phyloP scores from a whole-genome alignment of 2,113 vertebrate species.

The Sclerurus mexicanus region DNA sequence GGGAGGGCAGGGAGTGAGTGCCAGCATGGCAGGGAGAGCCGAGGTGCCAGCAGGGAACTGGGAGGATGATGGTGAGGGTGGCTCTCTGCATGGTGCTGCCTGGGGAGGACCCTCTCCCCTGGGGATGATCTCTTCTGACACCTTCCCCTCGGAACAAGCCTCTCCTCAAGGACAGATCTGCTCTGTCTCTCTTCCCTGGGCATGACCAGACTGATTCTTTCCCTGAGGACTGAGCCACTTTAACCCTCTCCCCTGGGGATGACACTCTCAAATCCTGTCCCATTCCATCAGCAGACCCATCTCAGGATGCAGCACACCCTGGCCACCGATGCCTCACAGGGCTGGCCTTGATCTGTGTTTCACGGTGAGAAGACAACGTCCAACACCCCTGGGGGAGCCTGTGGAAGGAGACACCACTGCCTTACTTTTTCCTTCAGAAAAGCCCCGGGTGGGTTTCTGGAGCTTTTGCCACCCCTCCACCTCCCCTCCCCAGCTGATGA shows the following conservation, averaged over 20 bases:
- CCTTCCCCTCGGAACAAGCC: background rate
- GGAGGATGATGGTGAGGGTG: fast-evolving
- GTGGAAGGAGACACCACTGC: background rate
- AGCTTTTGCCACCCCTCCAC: background rate
- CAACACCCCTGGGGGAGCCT: background rate
- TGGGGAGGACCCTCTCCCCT: background rate
- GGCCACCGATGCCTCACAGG: background rate
- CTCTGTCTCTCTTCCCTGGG: background rate
- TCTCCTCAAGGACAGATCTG: background rate
- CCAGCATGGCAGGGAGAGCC: fast-evolving
- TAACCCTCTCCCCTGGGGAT: no score
- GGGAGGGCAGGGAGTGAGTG: background rate
- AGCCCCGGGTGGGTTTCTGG: background rate
- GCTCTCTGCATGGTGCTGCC: background rate
- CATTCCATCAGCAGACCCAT: background rate
- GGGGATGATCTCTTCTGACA: no score
- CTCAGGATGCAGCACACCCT: background rate
- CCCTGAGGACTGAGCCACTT: background rate
- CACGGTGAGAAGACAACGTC: fast-evolving
- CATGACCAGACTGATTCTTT: background rate
- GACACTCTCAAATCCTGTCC: background rate
- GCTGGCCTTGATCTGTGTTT: background rate
- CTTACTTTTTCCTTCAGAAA: background rate
- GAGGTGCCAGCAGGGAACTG: fast-evolving
- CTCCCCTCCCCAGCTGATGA: fast-evolving